Evolutionary conservation across 2,113 vertebrate species (phyloP).

Genomic region (Saiga tatarica): DNA sequence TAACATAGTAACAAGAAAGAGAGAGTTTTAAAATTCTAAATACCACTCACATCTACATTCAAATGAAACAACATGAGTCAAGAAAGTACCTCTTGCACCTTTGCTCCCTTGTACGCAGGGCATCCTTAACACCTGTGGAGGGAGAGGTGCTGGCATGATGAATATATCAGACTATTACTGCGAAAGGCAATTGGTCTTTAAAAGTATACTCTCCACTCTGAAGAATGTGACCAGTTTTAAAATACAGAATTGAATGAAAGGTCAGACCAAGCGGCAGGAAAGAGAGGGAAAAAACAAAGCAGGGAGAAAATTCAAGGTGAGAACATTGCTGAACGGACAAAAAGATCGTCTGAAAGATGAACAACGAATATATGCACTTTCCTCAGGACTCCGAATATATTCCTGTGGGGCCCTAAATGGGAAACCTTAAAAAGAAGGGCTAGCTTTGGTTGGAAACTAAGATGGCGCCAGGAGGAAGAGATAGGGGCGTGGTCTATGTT

Average conservation of each 20-base stretch:
- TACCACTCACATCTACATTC: not conserved
- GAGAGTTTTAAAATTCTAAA: not conserved
- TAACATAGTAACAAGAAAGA: not conserved
- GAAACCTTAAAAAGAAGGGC: too few species aligned
- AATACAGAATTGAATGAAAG: not conserved
- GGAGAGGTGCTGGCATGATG: not conserved
- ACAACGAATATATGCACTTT: not conserved
- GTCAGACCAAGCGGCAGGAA: not conserved
- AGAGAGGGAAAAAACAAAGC: not conserved
- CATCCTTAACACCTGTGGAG: not conserved
- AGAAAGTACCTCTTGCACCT: not conserved
- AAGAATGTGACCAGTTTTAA: not conserved
- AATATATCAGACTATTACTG: not conserved
- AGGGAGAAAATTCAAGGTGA: not conserved
- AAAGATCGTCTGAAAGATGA: not conserved
- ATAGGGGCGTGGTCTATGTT: too few species aligned
- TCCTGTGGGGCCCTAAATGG: not conserved
- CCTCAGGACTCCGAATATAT: not conserved
- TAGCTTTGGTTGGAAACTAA: too few species aligned
- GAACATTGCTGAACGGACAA: not conserved
- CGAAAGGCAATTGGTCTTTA: not conserved
- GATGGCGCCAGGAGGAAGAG: too few species aligned
- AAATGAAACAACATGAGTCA: not conserved
- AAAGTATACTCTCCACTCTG: not conserved
- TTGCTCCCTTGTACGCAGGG: not conserved